Evolutionary conservation across 1,140 invertebrate genomes (phyloP).

Genomic region (Leptestheria dahalacensis): DNA sequence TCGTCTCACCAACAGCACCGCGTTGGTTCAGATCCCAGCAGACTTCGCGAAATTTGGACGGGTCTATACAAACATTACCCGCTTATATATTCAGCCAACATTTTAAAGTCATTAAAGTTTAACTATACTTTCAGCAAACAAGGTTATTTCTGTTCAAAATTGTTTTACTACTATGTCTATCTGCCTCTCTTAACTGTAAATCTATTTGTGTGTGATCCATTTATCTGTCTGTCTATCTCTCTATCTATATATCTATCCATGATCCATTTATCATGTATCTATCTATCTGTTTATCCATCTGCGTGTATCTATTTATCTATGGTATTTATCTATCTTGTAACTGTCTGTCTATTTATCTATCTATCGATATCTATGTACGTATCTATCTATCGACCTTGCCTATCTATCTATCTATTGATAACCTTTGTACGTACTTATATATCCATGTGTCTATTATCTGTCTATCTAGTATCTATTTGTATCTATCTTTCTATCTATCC

Average conservation of each 20-base stretch:
- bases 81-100: not conserved
- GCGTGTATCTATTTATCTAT: too few species aligned
- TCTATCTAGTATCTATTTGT: too few species aligned
- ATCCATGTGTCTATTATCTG: too few species aligned
- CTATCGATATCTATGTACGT: too few species aligned
- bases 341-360: too few species aligned
- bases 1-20: conserved; percentile 89
- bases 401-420: not conserved
- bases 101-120: not conserved
- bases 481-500: too few species aligned
- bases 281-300: too few species aligned
- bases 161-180: not conserved
- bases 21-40: conserved; percentile 87
- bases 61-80: conserved; percentile 37
- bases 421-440: not conserved
- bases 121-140: not conserved
- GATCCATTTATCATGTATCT: too few species aligned
- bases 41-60: conserved; percentile 56
- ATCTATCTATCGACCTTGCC: not conserved
- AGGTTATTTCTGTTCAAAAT: not conserved
- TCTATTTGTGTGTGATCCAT: too few species aligned
- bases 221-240: too few species aligned
- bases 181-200: not conserved
- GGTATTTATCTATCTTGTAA: too few species aligned
- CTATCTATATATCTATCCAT: too few species aligned